Percentiles rank a stretch among this genome's conserved stretches.
Conservation (phyloP, 2,113 vertebrate genomes). For the Myotis yumanensis region DNA sequence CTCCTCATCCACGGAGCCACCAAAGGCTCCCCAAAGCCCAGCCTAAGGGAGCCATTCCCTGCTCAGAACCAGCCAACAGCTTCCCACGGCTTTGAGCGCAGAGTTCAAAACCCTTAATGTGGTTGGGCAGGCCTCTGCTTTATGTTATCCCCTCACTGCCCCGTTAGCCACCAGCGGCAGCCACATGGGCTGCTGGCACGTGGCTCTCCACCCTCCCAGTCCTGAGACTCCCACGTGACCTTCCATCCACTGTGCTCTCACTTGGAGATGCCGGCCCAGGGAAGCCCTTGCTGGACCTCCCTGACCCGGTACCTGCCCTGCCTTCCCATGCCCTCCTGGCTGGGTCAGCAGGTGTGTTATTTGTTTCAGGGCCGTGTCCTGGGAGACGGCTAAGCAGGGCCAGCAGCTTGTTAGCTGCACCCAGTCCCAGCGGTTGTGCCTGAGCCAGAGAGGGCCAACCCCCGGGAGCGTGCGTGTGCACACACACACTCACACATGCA, state of each 20-base stretch:
- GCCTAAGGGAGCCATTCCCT: accelerated
- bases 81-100: background rate
- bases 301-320: too few relatives aligned
- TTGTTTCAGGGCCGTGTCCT: background rate
- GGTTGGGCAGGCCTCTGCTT: background rate
- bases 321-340: accelerated
- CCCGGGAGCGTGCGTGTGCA: accelerated
- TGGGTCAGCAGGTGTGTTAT: background rate
- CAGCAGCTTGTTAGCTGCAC: background rate
- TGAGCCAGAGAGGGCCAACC: accelerated
- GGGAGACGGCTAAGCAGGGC: background rate
- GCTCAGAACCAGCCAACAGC: too few relatives aligned
- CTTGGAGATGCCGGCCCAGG: background rate
- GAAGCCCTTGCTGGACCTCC: background rate
- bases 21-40: background rate
- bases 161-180: background rate
- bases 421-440: background rate
- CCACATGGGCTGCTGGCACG: accelerated
- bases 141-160: background rate
- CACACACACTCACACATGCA: too few relatives aligned
- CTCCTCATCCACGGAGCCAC: accelerated
- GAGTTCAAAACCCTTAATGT: background rate
- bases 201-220: too few relatives aligned
- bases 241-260: background rate
- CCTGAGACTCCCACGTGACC: background rate